Percentiles rank a stretch among this genome's conserved stretches.
These are phyloP conservation scores for Spatula versicolor DNA, from an alignment of 2,797 vertebrate species.

Conservation along the genomic window DNA sequence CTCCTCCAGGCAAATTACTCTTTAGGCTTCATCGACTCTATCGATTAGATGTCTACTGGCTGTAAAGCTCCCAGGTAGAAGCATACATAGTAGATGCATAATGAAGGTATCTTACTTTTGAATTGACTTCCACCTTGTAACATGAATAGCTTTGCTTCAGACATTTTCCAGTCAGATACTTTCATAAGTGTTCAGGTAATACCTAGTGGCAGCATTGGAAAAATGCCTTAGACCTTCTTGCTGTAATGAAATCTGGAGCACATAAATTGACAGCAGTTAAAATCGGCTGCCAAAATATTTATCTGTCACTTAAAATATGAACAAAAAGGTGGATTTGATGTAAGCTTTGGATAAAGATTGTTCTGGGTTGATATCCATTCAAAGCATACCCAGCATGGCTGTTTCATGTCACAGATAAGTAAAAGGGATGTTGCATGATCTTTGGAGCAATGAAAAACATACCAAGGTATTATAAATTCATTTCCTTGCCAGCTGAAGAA, in stretches of 20 bases:
- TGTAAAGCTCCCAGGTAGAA: not conserved
- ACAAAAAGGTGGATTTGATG: not conserved
- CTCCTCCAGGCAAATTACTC: not conserved
- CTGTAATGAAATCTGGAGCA: not conserved
- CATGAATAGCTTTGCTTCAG: not conserved
- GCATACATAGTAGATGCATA: not conserved
- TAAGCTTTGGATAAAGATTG: not conserved
- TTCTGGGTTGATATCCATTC: not conserved
- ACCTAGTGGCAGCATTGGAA: not conserved
- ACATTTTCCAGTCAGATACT: not conserved
- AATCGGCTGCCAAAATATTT: not conserved
- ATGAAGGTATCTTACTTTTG: not conserved
- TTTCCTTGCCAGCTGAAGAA: not conserved
- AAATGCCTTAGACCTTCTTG: not conserved
- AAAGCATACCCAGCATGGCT: not conserved
- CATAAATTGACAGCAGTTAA: not conserved
- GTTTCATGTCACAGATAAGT: not conserved
- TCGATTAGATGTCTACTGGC: not conserved
- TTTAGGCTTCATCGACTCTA: not conserved
- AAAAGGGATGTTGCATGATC: not conserved
- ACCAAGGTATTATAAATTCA: not conserved
- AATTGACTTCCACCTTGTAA: not conserved
- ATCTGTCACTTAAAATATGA: not conserved
- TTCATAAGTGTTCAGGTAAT: not conserved
- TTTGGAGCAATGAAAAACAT: not conserved